A percentile compares a stretch with the other conserved stretches of the same genome.
Evolutionary conservation across 2,797 vertebrate genomes (phyloP).

Genomic region (Micropoecilia bifurca): DNA sequence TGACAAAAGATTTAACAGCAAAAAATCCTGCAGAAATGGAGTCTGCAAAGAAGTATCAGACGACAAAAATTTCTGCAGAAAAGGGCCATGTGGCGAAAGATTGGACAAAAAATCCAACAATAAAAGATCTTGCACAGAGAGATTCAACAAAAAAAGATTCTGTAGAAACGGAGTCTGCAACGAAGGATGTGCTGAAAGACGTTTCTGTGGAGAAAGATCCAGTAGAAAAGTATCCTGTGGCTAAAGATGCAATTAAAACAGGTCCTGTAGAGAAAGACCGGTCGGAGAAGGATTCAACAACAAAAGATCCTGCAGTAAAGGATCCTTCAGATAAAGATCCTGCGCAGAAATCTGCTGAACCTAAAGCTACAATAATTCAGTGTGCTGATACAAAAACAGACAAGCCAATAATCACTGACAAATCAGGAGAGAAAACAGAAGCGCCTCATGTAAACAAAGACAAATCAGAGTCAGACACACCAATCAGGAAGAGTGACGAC

Average conservation of each 20-base stretch:
- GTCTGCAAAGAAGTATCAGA: background rate
- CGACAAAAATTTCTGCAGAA: background rate
- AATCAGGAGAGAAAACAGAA: slow-evolving; percentile 11
- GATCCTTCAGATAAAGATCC: background rate
- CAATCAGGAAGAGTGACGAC: background rate
- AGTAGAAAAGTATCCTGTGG: background rate
- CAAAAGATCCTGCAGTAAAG: no score
- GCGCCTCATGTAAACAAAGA: slow-evolving; percentile 25
- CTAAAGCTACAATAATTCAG: background rate
- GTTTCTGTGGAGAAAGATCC: background rate
- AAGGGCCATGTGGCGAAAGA: background rate
- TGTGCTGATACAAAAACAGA: slow-evolving; percentile 38
- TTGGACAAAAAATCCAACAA: background rate
- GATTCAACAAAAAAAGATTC: background rate
- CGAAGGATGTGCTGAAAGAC: background rate
- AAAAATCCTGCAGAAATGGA: background rate
- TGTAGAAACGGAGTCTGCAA: background rate
- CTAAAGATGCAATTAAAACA: slow-evolving; percentile 5
- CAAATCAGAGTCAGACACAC: slow-evolving; percentile 3
- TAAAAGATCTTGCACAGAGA: background rate
- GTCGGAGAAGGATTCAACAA: background rate
- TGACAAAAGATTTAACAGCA: background rate
- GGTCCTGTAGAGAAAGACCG: background rate
- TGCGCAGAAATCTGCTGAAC: slow-evolving; percentile 16
- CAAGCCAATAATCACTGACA: slow-evolving; percentile 11